Evolutionary conservation across 2,797 vertebrate genomes (phyloP), one percentile per base, ranked within the genome.

Genomic region (Manis pentadactyla): DNA sequence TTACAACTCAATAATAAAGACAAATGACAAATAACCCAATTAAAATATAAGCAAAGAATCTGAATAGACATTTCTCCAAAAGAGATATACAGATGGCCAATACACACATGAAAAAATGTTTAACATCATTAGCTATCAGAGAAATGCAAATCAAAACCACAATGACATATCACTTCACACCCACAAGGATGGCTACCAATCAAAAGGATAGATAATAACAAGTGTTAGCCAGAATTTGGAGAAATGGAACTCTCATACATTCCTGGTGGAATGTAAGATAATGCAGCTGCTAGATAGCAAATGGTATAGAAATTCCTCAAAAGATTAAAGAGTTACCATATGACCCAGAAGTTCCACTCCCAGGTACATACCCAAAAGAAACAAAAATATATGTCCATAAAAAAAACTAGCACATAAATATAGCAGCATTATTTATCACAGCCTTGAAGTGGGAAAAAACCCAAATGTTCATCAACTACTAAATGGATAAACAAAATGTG

Each of bases 1-100:
- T 29, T 69, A 57, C 29, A 90, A 90, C 51, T 90, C 87, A 68
- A 78, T 68, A 90, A 78, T 42, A 79, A 75, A 79, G 34, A 69
- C n/a, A n/a, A n/a, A n/a, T n/a, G 42, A 19, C 31, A 87, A 86
- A 86, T 25, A 69, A 57, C 29, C 10, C 63, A 79, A 79, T 69
- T 79, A 90, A 69, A 68, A 69, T 79, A 69, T 57, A 90, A 51
- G 51, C 10, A 69, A 57, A 79, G 15, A 5, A 29, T 66, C n/a
- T 53, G 12, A 77, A 57, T 14, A 57, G 19, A 57, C 14, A 46
- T 55, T 90, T 79, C 51, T 79, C 75, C 75, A 90, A 66, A n/a
- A 46, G 46, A 59, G 13, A 46, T 46, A 63, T 49, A 64, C 81
- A 59, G n/a, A 87, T 23, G 55, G 29, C 27, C 37, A 87, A n/a